These are phyloP conservation scores for Pyrgus malvae DNA, from an alignment of 2,888 invertebrate genomes.

Conservation along the genomic window DNA sequence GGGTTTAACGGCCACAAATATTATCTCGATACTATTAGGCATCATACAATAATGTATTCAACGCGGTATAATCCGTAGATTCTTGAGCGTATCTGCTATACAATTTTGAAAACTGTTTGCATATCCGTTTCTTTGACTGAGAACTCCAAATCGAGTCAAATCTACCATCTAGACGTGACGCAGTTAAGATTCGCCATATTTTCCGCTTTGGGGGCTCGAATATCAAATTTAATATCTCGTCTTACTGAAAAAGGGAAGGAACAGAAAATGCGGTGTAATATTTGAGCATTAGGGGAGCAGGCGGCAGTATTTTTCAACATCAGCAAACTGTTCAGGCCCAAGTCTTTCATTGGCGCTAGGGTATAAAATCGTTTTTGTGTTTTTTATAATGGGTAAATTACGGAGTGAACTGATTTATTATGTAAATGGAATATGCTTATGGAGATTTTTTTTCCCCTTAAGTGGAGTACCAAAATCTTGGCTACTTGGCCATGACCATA, in stretches of 20 bases:
- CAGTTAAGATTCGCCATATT: background rate
- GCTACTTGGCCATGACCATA: no score
- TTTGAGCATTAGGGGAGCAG: constrained; percentile 17
- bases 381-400: constrained; percentile 18
- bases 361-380: constrained; percentile 13
- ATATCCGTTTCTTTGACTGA: no score
- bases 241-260: constrained; percentile 10
- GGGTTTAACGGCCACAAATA: no score
- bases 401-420: constrained; percentile 14
- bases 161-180: background rate
- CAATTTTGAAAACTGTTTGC: no score
- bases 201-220: constrained; percentile 8
- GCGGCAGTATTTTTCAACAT: constrained; percentile 12
- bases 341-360: background rate
- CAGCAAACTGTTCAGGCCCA: constrained; percentile 6
- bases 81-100: no score
- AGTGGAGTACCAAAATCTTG: no score
- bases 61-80: no score
- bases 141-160: background rate
- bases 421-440: constrained; percentile 11
- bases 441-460: constrained; percentile 2
- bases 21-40: no score
- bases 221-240: constrained; percentile 21
- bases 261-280: constrained; percentile 23
- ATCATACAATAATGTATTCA: no score